Evolutionary conservation across 1,140 invertebrate genomes (phyloP), one percentile per base, ranked within the genome.

Genomic region (Neuroterus valhalla): DNA sequence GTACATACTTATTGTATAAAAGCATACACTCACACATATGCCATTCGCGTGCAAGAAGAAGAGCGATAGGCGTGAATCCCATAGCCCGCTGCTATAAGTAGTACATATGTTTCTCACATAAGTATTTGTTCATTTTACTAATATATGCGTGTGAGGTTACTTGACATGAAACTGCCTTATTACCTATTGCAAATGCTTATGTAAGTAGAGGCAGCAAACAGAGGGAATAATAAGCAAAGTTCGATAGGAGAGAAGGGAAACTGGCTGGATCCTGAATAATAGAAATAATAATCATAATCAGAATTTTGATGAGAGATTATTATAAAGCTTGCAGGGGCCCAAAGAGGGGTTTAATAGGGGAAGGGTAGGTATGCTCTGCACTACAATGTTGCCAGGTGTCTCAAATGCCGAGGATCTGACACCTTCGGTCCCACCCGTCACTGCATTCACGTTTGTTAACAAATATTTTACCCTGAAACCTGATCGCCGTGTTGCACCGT

Each of bases 401-500:
- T 70, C 71, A 73, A 70, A 74, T 77, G 71, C 78, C 38, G 73
- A 74, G 69, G 77, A 72, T 50, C 77, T 74, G 72, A 81, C 81
- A 81, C 81, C 75, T 81, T 75, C 62, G 67, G 21, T 26, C 72
- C 72, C 50, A 46, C 76, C 68, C 42, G 67, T 67, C 75, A 43
- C 68, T 23, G 68, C 76, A 79, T 82, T 83, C 77, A 78, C 74
- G 75, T 82, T 83, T 80, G 79, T 79, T 81, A 81, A 83, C 84
- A 85, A 86, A 86, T 85, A 85, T 86, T 86, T 85, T 85, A 81
- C 70, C 66, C 66, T 52, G 84, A 82, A 85, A 85, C 79, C 76
- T 78, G 83, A 85, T 84, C 78, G 45, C 66, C 70, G 74, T 79
- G 68, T 79, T 78, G 76, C 78, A 75, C 75, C 74, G 77, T 79